phyloP scores from a whole-genome alignment of 2,888 invertebrate genomes.

The Coleophora deauratella region DNA sequence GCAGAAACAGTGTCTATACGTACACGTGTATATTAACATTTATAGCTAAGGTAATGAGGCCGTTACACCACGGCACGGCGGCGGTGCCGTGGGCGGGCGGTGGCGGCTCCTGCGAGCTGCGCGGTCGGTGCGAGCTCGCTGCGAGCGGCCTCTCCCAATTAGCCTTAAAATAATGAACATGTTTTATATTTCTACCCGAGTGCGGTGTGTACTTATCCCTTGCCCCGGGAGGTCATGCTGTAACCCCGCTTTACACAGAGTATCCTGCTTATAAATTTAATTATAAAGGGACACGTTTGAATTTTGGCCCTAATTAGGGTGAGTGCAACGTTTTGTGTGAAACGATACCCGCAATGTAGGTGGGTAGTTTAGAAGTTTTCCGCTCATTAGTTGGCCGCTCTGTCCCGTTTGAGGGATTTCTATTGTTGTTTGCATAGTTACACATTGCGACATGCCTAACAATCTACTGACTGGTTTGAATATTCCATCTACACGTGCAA shows the following conservation, averaged over 20 bases:
- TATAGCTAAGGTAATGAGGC: slow-evolving; percentile 49
- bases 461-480: too few species aligned
- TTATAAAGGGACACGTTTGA: slow-evolving; percentile 45
- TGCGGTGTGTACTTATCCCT: slow-evolving; percentile 66
- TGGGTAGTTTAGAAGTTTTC: slow-evolving; percentile 25
- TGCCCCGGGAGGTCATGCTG: slow-evolving; percentile 68
- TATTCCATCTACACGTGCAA: too few species aligned
- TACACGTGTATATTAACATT: slow-evolving; percentile 35
- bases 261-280: slow-evolving; percentile 24
- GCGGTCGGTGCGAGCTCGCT: slow-evolving; percentile 54
- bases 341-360: slow-evolving; percentile 29
- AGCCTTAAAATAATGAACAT: slow-evolving; percentile 75
- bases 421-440: slow-evolving; percentile 21
- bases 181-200: slow-evolving; percentile 71
- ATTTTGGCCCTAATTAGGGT: slow-evolving; percentile 31
- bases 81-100: slow-evolving; percentile 64
- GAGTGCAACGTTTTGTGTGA: slow-evolving; percentile 33
- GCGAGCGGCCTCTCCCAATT: slow-evolving; percentile 72
- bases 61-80: slow-evolving; percentile 52
- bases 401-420: slow-evolving; percentile 22
- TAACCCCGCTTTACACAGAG: slow-evolving; percentile 28
- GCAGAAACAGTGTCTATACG: slow-evolving; percentile 64
- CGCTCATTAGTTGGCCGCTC: slow-evolving; percentile 25
- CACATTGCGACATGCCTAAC: background rate
- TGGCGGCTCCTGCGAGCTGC: slow-evolving; percentile 17